phyloP scores from a whole-genome alignment of 2,113 vertebrate species.

The Alces alces region DNA sequence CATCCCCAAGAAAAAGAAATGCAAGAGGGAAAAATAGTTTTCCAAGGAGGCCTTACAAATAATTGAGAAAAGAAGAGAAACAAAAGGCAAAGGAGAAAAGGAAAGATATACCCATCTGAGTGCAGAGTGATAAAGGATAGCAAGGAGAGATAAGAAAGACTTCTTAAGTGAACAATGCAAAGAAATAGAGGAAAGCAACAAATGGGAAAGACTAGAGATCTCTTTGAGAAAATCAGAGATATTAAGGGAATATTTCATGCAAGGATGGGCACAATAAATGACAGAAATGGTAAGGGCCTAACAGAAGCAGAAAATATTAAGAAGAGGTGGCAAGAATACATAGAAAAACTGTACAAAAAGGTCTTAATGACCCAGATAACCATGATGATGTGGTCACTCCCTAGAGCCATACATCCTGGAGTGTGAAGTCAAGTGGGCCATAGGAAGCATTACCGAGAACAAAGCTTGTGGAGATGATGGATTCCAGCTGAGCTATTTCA shows the following conservation, averaged over 20 bases:
- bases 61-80: neutral
- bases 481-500: neutral
- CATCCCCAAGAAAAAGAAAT: neutral
- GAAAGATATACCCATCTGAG: neutral
- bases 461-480: neutral
- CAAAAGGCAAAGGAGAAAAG: neutral
- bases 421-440: neutral
- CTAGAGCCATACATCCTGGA: neutral
- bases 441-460: neutral
- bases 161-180: neutral
- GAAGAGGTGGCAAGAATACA: neutral
- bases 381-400: neutral
- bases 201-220: neutral
- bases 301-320: neutral
- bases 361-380: neutral
- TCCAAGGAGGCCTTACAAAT: neutral
- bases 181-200: neutral
- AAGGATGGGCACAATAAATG: neutral
- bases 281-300: neutral
- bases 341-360: neutral
- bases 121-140: neutral
- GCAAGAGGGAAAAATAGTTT: neutral
- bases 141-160: neutral
- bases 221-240: neutral
- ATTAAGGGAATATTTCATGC: neutral